phyloP scores from a whole-genome alignment of 1,140 invertebrate genomes.

The Papilio polyxenes region DNA sequence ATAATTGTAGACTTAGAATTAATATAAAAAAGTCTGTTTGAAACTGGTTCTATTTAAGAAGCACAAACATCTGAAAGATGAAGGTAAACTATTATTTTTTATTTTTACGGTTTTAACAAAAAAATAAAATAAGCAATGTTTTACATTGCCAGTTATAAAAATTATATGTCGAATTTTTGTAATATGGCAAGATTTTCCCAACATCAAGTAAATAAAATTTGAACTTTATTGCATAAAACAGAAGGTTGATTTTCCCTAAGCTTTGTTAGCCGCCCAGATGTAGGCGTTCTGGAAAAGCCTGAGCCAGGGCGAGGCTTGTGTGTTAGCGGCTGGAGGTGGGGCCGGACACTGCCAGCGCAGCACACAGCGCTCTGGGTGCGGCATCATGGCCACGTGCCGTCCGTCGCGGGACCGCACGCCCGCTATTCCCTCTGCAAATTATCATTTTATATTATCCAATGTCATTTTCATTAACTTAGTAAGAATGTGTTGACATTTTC shows the following conservation, averaged over 20 bases:
- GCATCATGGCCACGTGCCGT: constrained; percentile 98
- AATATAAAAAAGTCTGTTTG: too few relatives aligned
- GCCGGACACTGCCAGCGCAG: constrained; percentile 93
- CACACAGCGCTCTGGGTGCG: constrained; percentile 96
- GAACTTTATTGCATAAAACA: not conserved
- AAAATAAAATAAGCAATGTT: too few relatives aligned
- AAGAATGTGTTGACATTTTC: too few relatives aligned
- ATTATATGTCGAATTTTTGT: too few relatives aligned
- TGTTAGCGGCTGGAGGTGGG: constrained; percentile 75
- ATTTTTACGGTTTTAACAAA: too few relatives aligned
- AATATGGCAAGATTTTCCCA: not conserved
- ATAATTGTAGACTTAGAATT: too few relatives aligned
- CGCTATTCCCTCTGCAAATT: constrained; percentile 87
- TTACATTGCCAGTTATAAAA: too few relatives aligned
- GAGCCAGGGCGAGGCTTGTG: constrained; percentile 91
- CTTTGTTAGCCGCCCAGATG: constrained; percentile 84
- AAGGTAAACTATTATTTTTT: too few relatives aligned
- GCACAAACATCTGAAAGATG: too few relatives aligned
- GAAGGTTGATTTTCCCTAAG: constrained; percentile 35
- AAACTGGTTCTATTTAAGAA: too few relatives aligned
- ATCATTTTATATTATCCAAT: too few relatives aligned
- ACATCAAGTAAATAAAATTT: not conserved
- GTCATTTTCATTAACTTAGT: too few relatives aligned
- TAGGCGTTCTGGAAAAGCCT: constrained; percentile 96
- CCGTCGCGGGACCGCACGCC: constrained; percentile 94